Conservation (phyloP, 2,888 invertebrate species). For the Morpho deidamia region DNA sequence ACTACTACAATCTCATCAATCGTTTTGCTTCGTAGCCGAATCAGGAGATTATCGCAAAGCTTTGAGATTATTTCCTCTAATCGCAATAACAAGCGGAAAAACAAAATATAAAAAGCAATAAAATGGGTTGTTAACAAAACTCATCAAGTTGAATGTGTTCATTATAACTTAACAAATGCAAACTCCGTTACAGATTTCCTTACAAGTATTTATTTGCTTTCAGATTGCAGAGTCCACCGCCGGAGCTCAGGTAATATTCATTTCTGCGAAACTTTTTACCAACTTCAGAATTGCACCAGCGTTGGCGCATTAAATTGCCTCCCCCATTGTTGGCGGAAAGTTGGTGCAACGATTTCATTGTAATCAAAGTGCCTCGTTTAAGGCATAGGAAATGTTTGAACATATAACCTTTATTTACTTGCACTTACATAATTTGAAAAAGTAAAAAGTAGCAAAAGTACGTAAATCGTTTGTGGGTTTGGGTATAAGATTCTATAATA, state of each 20-base stretch:
- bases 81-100: too few relatives aligned
- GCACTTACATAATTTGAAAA: not conserved
- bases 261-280: conserved; percentile 12
- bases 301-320: conserved; percentile 16
- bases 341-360: conserved; percentile 7
- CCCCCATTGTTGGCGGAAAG: conserved; percentile 5
- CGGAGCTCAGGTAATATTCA: conserved; percentile 16
- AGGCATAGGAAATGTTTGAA: not conserved
- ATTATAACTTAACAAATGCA: not conserved
- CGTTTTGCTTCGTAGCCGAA: too few relatives aligned
- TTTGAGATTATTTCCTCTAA: too few relatives aligned
- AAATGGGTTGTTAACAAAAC: too few relatives aligned
- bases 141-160: not conserved
- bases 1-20: too few relatives aligned
- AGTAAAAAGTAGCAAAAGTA: too few relatives aligned
- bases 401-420: not conserved
- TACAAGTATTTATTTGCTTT: conserved; percentile 6
- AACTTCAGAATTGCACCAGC: conserved; percentile 9
- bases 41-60: too few relatives aligned
- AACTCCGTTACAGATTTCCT: not conserved
- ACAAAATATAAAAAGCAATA: too few relatives aligned
- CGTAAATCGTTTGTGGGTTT: too few relatives aligned
- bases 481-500: too few relatives aligned
- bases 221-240: conserved; percentile 10
- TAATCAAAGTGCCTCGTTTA: conserved; percentile 5